phyloP scores from a whole-genome alignment of 2,888 invertebrate genomes.

The Onchidella celtica region DNA sequence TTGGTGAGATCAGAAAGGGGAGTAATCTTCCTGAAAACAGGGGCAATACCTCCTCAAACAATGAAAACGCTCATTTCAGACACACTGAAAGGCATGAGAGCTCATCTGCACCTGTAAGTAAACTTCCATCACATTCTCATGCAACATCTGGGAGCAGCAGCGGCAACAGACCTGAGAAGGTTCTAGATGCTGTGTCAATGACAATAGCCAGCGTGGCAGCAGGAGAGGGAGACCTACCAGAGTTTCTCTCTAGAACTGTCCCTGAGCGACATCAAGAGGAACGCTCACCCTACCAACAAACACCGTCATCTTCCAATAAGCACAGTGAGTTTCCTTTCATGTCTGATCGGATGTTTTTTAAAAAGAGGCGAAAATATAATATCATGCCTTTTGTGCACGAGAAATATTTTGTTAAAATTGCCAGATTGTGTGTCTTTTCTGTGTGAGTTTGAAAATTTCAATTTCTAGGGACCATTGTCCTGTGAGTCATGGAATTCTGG shows the following conservation, averaged over 20 bases:
- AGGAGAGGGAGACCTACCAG: constrained; percentile 48
- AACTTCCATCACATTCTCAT: neutral
- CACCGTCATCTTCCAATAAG: constrained; percentile 24
- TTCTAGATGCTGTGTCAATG: constrained; percentile 43
- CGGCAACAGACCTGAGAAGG: constrained; percentile 12
- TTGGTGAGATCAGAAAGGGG: neutral
- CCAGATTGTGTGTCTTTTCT: neutral
- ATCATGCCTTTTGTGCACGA: neutral
- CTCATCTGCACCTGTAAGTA: neutral
- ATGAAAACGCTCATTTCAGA: constrained; percentile 16
- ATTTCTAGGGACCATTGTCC: no score
- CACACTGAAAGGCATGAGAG: constrained; percentile 8
- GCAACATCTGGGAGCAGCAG: neutral
- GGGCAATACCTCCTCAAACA: neutral
- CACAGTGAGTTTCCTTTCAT: constrained; percentile 49
- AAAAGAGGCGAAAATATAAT: neutral
- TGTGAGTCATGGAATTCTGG: no score
- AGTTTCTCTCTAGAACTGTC: constrained; percentile 10
- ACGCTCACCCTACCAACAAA: constrained; percentile 6
- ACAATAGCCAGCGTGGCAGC: constrained; percentile 51
- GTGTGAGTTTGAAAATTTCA: neutral
- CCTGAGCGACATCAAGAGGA: constrained; percentile 26
- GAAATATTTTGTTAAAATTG: neutral
- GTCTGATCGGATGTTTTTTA: neutral
- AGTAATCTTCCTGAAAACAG: neutral